Evolutionary conservation across 2,797 vertebrate species (phyloP).

Genomic region (Dipus sagitta): DNA sequence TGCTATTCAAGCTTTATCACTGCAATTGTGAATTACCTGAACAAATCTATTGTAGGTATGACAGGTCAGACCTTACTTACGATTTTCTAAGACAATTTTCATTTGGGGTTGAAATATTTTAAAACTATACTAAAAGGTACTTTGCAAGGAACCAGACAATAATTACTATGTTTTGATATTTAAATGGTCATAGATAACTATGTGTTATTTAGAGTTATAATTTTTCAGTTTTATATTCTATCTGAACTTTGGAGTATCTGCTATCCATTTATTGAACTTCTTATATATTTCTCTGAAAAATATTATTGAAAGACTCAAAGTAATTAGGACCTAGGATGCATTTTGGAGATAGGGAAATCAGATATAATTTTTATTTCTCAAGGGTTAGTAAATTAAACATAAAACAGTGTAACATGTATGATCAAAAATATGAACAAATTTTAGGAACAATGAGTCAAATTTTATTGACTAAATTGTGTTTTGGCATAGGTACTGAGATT

Average conservation of each 20-base stretch:
- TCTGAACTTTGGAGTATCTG: constrained; percentile 1
- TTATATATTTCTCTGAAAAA: constrained; percentile 5
- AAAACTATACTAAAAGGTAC: background rate
- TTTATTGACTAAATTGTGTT: no score
- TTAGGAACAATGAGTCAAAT: background rate
- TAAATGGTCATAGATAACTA: background rate
- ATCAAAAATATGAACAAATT: background rate
- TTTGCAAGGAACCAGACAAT: background rate
- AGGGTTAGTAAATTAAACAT: background rate
- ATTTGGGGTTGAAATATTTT: background rate
- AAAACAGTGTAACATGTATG: background rate
- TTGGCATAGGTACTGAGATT: no score
- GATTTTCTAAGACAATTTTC: no score
- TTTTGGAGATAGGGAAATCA: background rate
- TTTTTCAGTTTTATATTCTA: background rate
- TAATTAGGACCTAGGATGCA: background rate
- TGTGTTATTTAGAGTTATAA: no score
- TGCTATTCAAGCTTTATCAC: no score
- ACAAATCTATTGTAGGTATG: no score
- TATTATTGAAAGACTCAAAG: constrained; percentile 7
- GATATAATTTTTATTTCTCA: background rate
- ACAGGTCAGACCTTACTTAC: no score
- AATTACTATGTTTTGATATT: background rate
- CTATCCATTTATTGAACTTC: background rate
- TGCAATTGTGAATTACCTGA: no score